phyloP scores from a whole-genome alignment of 2,113 vertebrate genomes.

The Aegithalos caudatus region DNA sequence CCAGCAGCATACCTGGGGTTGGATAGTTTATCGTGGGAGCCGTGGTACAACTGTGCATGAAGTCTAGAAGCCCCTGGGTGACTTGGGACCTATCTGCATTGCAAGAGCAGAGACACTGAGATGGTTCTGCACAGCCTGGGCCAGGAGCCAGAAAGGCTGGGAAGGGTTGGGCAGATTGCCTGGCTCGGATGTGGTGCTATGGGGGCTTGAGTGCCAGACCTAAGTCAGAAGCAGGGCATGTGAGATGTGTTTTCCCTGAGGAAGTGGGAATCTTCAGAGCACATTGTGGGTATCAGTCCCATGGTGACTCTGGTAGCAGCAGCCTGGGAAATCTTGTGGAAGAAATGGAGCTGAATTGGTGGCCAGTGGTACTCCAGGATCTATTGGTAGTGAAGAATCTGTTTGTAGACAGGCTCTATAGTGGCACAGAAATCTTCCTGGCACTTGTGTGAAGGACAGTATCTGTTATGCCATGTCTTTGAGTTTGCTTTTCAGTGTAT shows the following conservation, averaged over 20 bases:
- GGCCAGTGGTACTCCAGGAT: not conserved
- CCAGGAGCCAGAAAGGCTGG: not conserved
- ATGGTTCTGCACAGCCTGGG: not conserved
- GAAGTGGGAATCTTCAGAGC: not conserved
- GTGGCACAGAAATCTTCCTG: not conserved
- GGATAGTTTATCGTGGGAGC: not conserved
- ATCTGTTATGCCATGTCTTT: not conserved
- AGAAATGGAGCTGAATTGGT: not conserved
- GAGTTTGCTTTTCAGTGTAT: not conserved
- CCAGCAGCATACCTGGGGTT: not conserved
- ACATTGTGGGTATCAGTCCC: accelerated
- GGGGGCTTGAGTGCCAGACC: not conserved
- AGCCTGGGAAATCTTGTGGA: not conserved
- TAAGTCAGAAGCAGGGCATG: not conserved
- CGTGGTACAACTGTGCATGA: not conserved
- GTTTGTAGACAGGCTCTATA: not conserved
- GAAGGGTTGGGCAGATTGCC: not conserved
- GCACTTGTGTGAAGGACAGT: not conserved
- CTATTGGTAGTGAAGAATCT: not conserved
- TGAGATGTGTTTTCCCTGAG: not conserved
- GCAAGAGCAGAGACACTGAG: not conserved
- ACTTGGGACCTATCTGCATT: accelerated
- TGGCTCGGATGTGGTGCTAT: not conserved
- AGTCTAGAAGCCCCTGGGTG: not conserved
- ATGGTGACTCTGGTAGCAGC: accelerated